A percentile compares a stretch with the other conserved stretches of the same genome.
Evolutionary conservation across 2,797 vertebrate genomes (phyloP).

Genomic region (Lutjanus campechanus): DNA sequence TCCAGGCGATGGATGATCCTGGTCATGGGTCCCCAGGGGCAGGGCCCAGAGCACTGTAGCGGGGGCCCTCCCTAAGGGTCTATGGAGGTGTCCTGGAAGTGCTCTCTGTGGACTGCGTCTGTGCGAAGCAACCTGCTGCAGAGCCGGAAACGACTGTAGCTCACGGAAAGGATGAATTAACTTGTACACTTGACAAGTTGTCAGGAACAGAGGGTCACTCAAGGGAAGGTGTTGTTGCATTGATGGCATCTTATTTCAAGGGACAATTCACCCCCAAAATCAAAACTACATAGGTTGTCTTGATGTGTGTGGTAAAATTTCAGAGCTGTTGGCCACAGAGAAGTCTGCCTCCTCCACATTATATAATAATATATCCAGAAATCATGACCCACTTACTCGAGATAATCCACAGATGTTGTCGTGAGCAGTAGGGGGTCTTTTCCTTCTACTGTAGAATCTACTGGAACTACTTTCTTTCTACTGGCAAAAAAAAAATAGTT

Average conservation of each 20-base stretch:
- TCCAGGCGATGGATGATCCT: slow-evolving; percentile 48
- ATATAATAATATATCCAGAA: too few relatives aligned
- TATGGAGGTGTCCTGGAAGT: slow-evolving; percentile 20
- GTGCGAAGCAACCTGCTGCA: slow-evolving; percentile 5
- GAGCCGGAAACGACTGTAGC: not conserved
- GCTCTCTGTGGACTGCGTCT: slow-evolving; percentile 19
- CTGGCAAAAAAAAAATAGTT: rapidly evolving
- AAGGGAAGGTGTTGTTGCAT: not conserved
- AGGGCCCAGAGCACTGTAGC: not conserved
- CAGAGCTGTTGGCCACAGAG: too few relatives aligned
- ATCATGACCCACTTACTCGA: too few relatives aligned
- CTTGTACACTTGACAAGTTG: not conserved
- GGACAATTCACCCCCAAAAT: too few relatives aligned
- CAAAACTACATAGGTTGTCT: too few relatives aligned
- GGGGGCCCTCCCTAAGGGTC: slow-evolving; percentile 2
- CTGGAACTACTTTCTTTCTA: too few relatives aligned
- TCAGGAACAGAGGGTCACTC: not conserved
- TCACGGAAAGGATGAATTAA: not conserved
- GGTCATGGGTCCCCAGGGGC: slow-evolving; percentile 23
- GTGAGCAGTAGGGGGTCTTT: too few relatives aligned
- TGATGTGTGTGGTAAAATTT: too few relatives aligned
- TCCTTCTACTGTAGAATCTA: too few relatives aligned
- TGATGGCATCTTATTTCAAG: not conserved
- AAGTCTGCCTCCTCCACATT: too few relatives aligned
- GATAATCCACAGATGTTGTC: too few relatives aligned